Base-by-base conservation (phyloP, 1,140 invertebrate genomes). In the Odontomachus brunneus region DNA sequence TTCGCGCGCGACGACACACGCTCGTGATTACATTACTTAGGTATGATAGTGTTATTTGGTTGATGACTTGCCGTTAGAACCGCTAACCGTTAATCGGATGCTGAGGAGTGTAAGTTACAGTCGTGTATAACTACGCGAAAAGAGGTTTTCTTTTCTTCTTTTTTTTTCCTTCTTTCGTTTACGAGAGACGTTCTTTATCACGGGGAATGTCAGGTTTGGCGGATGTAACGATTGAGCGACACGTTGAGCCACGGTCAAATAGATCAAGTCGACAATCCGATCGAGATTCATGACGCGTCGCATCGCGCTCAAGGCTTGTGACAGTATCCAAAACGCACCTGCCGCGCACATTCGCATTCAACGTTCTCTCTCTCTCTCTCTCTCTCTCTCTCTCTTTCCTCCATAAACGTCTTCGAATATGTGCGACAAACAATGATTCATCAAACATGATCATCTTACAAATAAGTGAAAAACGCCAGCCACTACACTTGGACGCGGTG, bases 31-130 rank as follows among this genome's bases (percentile, higher is more conserved):
- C 38, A 57, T 38, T 78, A 59, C 75, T 59, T 80, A 80, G 19
- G 17, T 80, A 82, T 51, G 67, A 82, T 44, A 44, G 57, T 75
- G 67, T 72, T 82, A 73, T 82, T 82, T 82, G 67, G 80, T 82
- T 82, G 71, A 72, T 49, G 78, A 82, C 55, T 75, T 76, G 80
- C 26, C 44, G 71, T 82, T 73, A 72, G 49, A 76, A 80, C 24
- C 65, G 75, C 75, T 80, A 65, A 80, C 22, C 75, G 69, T 71
- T 57, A 33, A 71, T 71, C 51, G 75, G 62, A 74, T 38, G 53
- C 59, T 44, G 44, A 75, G 29, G 44, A 69, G 29, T 59, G 57
- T 44, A 80, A 51, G 51, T 65, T 80, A 80, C 7, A 9, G 2
- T 80, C 33, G 22, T n/a, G n/a, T 69, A 80, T 17, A 80, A 59